These are phyloP conservation scores for Brachynemurus nebulosus DNA, from an alignment of 2,888 invertebrate genomes.

Conservation along the genomic window DNA sequence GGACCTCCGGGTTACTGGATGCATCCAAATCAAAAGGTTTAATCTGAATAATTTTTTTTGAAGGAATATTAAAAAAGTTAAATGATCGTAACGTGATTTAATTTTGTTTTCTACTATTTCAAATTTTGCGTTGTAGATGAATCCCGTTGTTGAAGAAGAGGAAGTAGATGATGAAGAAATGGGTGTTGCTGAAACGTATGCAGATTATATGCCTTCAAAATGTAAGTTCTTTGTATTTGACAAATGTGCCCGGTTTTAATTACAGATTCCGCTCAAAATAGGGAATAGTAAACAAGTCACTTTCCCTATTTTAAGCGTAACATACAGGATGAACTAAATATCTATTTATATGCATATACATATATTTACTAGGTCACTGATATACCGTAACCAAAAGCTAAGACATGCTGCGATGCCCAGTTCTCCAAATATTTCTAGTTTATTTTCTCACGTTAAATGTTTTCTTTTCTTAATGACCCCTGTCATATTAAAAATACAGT, in stretches of 20 bases:
- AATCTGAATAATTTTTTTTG: not conserved
- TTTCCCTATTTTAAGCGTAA: too few species aligned
- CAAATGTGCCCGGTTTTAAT: not conserved
- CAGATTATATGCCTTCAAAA: slow-evolving; percentile 96
- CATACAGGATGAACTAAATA: too few species aligned
- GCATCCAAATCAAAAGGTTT: slow-evolving; percentile 8
- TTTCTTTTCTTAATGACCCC: too few species aligned
- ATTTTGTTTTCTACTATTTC: not conserved
- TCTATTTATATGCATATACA: too few species aligned
- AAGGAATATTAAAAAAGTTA: not conserved
- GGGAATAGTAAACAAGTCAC: too few species aligned
- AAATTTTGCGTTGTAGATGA: slow-evolving; percentile 17
- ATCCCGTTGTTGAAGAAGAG: slow-evolving; percentile 50
- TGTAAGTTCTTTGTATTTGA: slow-evolving; percentile 36
- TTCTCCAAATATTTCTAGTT: too few species aligned
- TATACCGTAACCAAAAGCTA: too few species aligned
- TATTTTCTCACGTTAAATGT: too few species aligned
- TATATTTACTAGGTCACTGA: too few species aligned
- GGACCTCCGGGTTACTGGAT: slow-evolving; percentile 5
- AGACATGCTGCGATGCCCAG: too few species aligned
- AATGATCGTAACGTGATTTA: not conserved
- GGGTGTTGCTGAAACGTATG: slow-evolving; percentile 96
- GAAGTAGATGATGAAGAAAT: slow-evolving; percentile 91
- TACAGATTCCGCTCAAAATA: too few species aligned
- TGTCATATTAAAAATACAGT: too few species aligned